phyloP scores from a whole-genome alignment of 1,140 invertebrate genomes.

The Drosophila subpulchrella region DNA sequence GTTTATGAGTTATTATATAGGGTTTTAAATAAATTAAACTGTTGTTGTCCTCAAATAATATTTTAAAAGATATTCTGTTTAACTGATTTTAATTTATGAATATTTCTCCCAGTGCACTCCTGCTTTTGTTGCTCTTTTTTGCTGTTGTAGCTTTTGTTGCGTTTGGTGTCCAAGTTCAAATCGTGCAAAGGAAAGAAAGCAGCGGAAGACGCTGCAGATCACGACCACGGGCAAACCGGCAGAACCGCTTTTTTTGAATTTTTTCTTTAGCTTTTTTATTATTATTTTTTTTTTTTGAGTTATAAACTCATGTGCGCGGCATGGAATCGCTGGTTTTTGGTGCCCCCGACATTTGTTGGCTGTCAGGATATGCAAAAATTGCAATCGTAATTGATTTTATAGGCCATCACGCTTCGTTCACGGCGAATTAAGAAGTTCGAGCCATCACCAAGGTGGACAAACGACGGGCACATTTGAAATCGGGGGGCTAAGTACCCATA shows the following conservation, averaged over 20 bases:
- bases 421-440: slow-evolving; percentile 27
- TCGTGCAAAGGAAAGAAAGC: slow-evolving; percentile 81
- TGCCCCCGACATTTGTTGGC: slow-evolving; percentile 30
- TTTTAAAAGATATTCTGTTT: no score
- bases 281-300: slow-evolving; percentile 22
- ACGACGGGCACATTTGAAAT: slow-evolving; percentile 41
- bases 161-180: slow-evolving; percentile 80
- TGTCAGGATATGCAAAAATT: slow-evolving; percentile 50
- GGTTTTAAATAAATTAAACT: no score
- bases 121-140: slow-evolving; percentile 17
- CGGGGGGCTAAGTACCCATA: slow-evolving; percentile 45
- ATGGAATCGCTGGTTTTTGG: slow-evolving; percentile 24
- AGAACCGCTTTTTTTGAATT: slow-evolving; percentile 70
- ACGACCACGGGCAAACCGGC: slow-evolving; percentile 78
- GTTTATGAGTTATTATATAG: no score
- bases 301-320: slow-evolving; percentile 17
- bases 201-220: slow-evolving; percentile 56
- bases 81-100: neutral
- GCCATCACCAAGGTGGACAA: slow-evolving; percentile 38
- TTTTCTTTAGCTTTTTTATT: slow-evolving; percentile 14
- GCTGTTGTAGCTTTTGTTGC: slow-evolving; percentile 36
- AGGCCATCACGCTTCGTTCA: slow-evolving; percentile 12
- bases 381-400: slow-evolving; percentile 37
- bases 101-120: slow-evolving; percentile 3
- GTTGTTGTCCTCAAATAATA: no score